Conservation (phyloP, 2,113 vertebrate genomes). For the Nycticorax nycticorax region DNA sequence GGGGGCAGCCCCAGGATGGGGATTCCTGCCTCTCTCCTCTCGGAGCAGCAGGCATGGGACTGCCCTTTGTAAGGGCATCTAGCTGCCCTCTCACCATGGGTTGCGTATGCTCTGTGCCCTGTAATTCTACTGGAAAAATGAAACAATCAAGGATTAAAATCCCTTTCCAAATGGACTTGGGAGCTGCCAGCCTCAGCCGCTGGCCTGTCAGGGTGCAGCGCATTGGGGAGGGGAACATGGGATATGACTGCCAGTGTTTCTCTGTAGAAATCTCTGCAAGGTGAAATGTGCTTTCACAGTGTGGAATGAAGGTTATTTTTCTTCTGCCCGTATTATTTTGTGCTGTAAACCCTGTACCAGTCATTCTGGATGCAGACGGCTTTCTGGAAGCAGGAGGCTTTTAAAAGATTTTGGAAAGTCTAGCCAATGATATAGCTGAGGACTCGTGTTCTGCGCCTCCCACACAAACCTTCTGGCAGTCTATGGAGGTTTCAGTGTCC, state of each 20-base stretch:
- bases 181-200: not conserved
- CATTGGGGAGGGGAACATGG: not conserved
- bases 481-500: not conserved
- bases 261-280: not conserved
- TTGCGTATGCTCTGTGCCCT: not conserved
- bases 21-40: not conserved
- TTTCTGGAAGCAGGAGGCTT: constrained; percentile 19
- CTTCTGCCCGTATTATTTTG: not conserved
- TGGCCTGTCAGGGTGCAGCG: not conserved
- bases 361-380: not conserved
- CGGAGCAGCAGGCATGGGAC: too few species aligned
- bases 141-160: not conserved
- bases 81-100: not conserved
- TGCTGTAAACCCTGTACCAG: not conserved
- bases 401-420: not conserved
- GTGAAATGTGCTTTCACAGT: not conserved
- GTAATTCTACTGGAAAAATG: not conserved
- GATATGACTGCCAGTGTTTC: not conserved
- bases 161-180: not conserved
- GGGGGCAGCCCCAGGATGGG: not conserved
- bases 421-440: not conserved
- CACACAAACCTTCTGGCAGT: constrained; percentile 24
- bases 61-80: not conserved
- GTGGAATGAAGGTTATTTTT: not conserved
- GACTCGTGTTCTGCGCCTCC: not conserved